Conservation (phyloP, 2,888 invertebrate genomes). For the Argynnis bischoffii region DNA sequence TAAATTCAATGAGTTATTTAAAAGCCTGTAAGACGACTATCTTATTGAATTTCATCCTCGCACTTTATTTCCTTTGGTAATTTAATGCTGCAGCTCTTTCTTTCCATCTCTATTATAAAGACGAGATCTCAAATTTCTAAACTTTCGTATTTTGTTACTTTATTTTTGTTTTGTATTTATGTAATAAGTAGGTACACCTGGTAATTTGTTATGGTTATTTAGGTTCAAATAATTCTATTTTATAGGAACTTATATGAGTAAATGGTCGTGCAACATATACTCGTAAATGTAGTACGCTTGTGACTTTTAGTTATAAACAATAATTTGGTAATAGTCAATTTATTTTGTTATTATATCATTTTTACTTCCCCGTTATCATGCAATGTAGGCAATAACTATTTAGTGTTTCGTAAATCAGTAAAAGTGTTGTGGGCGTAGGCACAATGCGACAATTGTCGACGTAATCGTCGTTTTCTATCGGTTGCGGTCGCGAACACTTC, state of each 20-base stretch:
- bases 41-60: slow-evolving; percentile 20
- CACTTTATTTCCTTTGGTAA: slow-evolving; percentile 27
- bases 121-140: slow-evolving; percentile 18
- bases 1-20: neutral
- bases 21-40: slow-evolving; percentile 6
- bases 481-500: slow-evolving; percentile 75
- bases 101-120: slow-evolving; percentile 24
- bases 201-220: too few species aligned
- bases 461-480: slow-evolving; percentile 80
- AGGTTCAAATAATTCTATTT: too few species aligned
- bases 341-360: slow-evolving; percentile 23
- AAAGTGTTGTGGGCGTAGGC: slow-evolving; percentile 72
- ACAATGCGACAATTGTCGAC: slow-evolving; percentile 75
- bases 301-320: neutral
- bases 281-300: neutral
- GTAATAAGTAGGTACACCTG: too few species aligned
- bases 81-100: slow-evolving; percentile 23
- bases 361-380: slow-evolving; percentile 66
- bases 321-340: slow-evolving; percentile 19
- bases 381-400: slow-evolving; percentile 63
- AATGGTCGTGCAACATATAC: neutral
- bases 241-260: too few species aligned
- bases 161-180: neutral
- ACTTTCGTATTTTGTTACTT: slow-evolving; percentile 12
- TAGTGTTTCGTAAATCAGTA: slow-evolving; percentile 77